Conservation (phyloP, 2,888 invertebrate species). For the Psylliodes chrysocephalus region DNA sequence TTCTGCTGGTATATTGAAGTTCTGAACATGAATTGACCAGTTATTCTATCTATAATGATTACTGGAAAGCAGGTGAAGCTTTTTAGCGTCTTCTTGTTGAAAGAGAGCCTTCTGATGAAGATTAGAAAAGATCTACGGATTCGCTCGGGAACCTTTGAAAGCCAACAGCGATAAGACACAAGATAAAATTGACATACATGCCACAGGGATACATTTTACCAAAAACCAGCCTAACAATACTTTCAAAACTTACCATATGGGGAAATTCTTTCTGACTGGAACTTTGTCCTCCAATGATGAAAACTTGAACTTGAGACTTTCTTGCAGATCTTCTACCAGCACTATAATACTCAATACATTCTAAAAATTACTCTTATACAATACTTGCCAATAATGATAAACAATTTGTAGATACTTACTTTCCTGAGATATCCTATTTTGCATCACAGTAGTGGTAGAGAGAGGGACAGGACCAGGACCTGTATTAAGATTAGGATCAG, state of each 20-base stretch:
- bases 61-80: no score
- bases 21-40: no score
- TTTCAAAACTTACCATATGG: constrained; percentile 59
- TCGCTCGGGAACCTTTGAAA: no score
- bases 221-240: constrained; percentile 59
- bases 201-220: no score
- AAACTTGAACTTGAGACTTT: constrained; percentile 35
- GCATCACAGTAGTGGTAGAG: background rate
- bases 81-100: no score
- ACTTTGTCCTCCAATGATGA: constrained; percentile 52
- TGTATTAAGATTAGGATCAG: constrained; percentile 30
- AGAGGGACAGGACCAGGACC: constrained; percentile 17
- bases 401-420: constrained; percentile 34
- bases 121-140: no score
- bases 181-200: no score
- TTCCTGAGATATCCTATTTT: constrained; percentile 29
- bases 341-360: constrained; percentile 47
- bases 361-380: constrained; percentile 24
- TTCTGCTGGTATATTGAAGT: no score
- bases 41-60: no score
- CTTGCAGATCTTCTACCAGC: constrained; percentile 29
- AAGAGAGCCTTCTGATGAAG: no score
- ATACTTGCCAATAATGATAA: background rate
- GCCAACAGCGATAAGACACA: no score
- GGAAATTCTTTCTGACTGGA: constrained; percentile 57